Base-by-base conservation (phyloP, 2,113 vertebrate species). In the Pachypanchax playfairii region DNA sequence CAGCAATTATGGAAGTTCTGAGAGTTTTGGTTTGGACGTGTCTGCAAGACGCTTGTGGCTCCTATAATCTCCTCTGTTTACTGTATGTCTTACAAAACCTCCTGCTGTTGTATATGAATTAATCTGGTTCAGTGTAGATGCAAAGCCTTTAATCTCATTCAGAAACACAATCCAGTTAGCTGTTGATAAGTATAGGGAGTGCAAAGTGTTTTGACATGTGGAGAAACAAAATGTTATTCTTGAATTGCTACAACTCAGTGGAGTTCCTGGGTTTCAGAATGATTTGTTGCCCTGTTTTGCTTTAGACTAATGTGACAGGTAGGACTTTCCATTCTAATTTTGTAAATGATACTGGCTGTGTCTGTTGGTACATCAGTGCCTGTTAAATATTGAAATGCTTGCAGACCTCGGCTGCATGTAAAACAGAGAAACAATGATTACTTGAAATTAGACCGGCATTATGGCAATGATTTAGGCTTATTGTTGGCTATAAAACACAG, bases 381-480 rank as follows among this genome's bases (percentile, higher is more conserved):
- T 79, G n/a, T 18, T 70, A 29, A 42, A 28, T 44, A 47, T 67
- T 39, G 48, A 28, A 54, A 22, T 1, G 18, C 59, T 49, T 9
- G 10, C 55, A 33, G 62, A 53, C 42, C 38, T 71, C 61, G 42
- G 74, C 76, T 72, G 73, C 53, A 71, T 65, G 66, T 46, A 41
- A 63, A 81, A 43, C 17, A 72, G 59, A 50, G 47, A 43, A 63
- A 66, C 59, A 70, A 69, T 82, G 79, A 80, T 74, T 62, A 73
- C 17, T n/a, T 58, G 67, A 51, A 75, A 83, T 75, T 68, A 64
- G 54, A 59, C 13, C 73, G 36, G 53, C 70, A 60, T 85, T 76
- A 80, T 41, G 69, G 47, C 73, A 44, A 52, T 83, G 73, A 83
- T 76, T 86, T 62, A 70, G 26, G 48, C 64, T 87, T 39, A 84